These are phyloP conservation scores for Xestia ashworthii DNA, from an alignment of 2,888 invertebrate genomes.

Conservation along the genomic window DNA sequence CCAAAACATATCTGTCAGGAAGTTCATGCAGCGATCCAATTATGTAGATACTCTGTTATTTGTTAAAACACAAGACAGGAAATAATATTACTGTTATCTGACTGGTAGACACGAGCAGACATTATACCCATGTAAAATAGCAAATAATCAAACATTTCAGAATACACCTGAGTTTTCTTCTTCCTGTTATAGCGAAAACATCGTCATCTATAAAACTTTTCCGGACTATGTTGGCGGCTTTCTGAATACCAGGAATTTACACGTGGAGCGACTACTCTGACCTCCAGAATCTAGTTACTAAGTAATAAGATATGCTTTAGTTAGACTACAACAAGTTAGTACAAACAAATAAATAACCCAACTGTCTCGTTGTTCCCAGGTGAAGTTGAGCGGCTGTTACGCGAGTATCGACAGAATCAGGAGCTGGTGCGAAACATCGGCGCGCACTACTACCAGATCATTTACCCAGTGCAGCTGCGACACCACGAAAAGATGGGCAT, in stretches of 20 bases:
- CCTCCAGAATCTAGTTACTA: background rate
- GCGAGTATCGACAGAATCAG: conserved; percentile 97
- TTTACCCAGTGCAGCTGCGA: conserved; percentile 97
- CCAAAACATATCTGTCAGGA: background rate
- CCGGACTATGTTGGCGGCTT: too few species aligned
- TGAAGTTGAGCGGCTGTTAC: conserved; percentile 97
- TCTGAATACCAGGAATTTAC: background rate
- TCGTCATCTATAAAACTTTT: background rate
- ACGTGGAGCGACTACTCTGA: background rate
- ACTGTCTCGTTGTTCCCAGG: conserved; percentile 88
- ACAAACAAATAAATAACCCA: background rate
- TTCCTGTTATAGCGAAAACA: background rate
- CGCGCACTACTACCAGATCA: conserved; percentile 97
- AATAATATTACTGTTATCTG: background rate
- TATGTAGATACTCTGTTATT: background rate
- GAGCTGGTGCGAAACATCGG: conserved; percentile 97
- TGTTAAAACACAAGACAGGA: background rate
- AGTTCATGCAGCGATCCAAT: background rate
- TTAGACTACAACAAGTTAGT: background rate
- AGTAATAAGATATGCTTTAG: background rate
- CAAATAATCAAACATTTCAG: background rate
- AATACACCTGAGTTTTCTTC: background rate
- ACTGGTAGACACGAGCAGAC: background rate
- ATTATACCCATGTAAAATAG: background rate
- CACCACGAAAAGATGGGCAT: conserved; percentile 99